A percentile compares a stretch with the other conserved stretches of the same genome.
These are phyloP conservation scores for Dromococcyx pavoninus DNA, from an alignment of 2,797 vertebrate genomes.

Conservation along the genomic window DNA sequence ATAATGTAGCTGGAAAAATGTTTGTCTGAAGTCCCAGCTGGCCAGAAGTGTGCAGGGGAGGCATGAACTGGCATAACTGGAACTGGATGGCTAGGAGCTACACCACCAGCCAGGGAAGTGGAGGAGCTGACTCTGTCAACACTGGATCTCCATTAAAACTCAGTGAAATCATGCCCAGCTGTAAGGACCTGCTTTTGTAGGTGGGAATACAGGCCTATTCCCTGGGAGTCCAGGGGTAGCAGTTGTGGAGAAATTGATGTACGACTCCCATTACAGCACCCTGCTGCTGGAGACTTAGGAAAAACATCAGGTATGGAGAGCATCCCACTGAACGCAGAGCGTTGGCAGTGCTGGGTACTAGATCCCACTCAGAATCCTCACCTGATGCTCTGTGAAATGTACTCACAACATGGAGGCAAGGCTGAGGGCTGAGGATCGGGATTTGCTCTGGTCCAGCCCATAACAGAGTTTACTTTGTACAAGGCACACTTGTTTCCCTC, in stretches of 20 bases:
- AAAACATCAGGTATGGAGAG: background rate
- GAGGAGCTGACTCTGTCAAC: background rate
- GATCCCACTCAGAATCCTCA: fast-evolving
- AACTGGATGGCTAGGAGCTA: background rate
- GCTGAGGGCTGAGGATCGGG: background rate
- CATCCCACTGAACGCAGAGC: fast-evolving
- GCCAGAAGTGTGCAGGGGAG: background rate
- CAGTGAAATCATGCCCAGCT: background rate
- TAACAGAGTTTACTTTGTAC: background rate
- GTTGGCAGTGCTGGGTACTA: background rate
- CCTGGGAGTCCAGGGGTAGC: background rate
- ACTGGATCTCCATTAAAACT: background rate
- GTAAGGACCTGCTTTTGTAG: background rate
- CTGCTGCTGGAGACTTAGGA: background rate
- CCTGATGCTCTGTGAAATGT: fast-evolving
- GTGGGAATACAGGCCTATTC: background rate
- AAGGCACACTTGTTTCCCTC: background rate
- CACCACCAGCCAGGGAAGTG: background rate
- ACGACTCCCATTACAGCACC: background rate
- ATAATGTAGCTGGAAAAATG: background rate
- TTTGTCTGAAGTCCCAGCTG: background rate
- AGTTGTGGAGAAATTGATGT: background rate
- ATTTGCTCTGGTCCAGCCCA: background rate
- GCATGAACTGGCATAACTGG: fast-evolving
- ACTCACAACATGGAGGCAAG: background rate